Evolutionary conservation across 1,140 invertebrate species (phyloP).

Genomic region (Penaeus indicus): DNA sequence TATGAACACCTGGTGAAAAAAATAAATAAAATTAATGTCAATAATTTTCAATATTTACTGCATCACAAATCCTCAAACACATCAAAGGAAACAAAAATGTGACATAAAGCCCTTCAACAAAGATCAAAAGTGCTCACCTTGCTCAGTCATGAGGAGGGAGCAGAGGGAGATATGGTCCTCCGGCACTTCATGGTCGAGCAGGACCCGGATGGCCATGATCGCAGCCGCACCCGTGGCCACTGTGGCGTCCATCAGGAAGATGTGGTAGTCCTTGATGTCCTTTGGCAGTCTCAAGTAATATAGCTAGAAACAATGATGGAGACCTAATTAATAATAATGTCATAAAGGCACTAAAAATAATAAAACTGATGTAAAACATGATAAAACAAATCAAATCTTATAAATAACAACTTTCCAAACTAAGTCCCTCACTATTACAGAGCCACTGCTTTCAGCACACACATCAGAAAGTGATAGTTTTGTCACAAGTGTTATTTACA

Average conservation of each 20-base stretch:
- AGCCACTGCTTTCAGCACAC: too few species aligned
- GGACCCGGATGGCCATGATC: constrained; percentile 98
- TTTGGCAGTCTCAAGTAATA: constrained; percentile 97
- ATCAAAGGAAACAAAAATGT: not conserved
- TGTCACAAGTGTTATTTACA: too few species aligned
- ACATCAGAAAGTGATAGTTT: too few species aligned
- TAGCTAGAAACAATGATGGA: constrained; percentile 75
- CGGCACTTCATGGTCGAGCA: constrained; percentile 96
- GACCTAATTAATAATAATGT: not conserved
- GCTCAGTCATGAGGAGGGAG: constrained; percentile 95
- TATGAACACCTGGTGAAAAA: constrained; percentile 85
- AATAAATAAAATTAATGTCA: not conserved
- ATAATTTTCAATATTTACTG: not conserved
- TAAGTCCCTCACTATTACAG: too few species aligned
- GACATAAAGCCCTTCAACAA: not conserved
- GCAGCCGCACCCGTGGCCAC: constrained; percentile 97
- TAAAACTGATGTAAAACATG: not conserved
- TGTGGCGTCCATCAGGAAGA: constrained; percentile 98
- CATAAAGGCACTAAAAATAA: not conserved
- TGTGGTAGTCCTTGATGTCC: constrained; percentile 97
- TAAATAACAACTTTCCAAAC: too few species aligned
- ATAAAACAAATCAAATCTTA: too few species aligned
- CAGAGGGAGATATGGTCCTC: constrained; percentile 95
- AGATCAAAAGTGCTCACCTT: constrained; percentile 72
- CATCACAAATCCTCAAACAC: too few species aligned